Base-by-base conservation (phyloP, 2,797 vertebrate genomes). In the Ctenosaura bakeri region DNA sequence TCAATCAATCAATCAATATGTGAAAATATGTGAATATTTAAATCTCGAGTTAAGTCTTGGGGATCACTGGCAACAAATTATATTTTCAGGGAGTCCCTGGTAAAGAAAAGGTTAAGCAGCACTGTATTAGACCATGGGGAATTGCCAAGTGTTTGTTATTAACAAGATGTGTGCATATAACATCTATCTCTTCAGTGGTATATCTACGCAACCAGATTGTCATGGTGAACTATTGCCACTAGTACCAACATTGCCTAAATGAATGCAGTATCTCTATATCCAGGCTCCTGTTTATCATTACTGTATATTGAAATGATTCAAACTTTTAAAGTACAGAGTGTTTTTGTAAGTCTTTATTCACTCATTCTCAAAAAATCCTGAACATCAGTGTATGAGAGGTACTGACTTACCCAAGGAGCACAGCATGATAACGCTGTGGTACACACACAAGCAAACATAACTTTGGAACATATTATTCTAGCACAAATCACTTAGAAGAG, bases 141-240 rank as follows among this genome's bases (percentile, higher is more conserved):
- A 7, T 69, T 91, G 89, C 76, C 90, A 88, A 0, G 2, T 95
- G 93, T 91, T 95, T 93, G 86, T 89, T 94, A 89, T 78, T 93
- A 93, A 29, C 73, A 90, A 94, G 92, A 13, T 18, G 64, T 74
- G 84, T 13, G 32, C 20, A 6, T 52, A 69, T 56, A 92, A 94
- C 66, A 95, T 90, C 86, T 62, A 35, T 74, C 29, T 88, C 90
- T 66, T 88, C 52, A 84, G 86, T 35, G 90, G 90, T 87, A 90
- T 76, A 92, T 1, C 89, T 84, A 91, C 87, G 92, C 90, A 91
- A 88, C 79, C 79, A 0, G 26, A 82, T 24, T 1, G 18, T 77
- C 73, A 50, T 2, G 35, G 24, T 32, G 62, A 50, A 77, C 52
- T 0, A 46, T 38, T 78, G 35, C 71, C 82, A 38, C 29, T 54